Percentiles rank a stretch among this genome's conserved stretches.
Conservation (phyloP, 2,797 vertebrate species). For the Gallinago stenura region DNA sequence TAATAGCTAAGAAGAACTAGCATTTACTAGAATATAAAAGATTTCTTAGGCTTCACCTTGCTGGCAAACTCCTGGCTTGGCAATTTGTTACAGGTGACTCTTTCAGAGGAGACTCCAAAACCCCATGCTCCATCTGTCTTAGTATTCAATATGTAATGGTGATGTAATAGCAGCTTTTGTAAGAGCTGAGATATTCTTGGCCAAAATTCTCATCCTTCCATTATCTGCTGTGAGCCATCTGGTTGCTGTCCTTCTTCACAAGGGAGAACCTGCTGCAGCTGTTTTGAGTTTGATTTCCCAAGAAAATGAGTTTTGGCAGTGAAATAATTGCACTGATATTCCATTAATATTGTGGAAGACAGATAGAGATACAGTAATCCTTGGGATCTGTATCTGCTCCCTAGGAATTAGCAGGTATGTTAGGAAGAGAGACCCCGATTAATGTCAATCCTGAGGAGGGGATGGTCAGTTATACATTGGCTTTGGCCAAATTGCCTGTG, state of each 20-base stretch:
- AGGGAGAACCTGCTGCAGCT: background rate
- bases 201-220: constrained; percentile 5
- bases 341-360: background rate
- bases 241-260: background rate
- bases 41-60: background rate
- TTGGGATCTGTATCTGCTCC: background rate
- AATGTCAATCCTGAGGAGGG: background rate
- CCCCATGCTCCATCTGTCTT: background rate
- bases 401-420: background rate
- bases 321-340: background rate
- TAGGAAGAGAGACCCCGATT: background rate
- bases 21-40: background rate
- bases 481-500: background rate
- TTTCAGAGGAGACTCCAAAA: constrained; percentile 1
- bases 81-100: background rate
- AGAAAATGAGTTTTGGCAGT: background rate
- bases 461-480: background rate
- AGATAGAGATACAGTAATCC: background rate
- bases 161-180: constrained; percentile 15
- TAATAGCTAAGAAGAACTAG: background rate
- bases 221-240: constrained; percentile 27
- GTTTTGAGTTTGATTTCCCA: background rate
- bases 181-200: constrained; percentile 3
- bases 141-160: background rate
- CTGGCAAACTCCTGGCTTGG: background rate